phyloP scores from a whole-genome alignment of 2,888 invertebrate genomes.

The Nomada ferruginata region DNA sequence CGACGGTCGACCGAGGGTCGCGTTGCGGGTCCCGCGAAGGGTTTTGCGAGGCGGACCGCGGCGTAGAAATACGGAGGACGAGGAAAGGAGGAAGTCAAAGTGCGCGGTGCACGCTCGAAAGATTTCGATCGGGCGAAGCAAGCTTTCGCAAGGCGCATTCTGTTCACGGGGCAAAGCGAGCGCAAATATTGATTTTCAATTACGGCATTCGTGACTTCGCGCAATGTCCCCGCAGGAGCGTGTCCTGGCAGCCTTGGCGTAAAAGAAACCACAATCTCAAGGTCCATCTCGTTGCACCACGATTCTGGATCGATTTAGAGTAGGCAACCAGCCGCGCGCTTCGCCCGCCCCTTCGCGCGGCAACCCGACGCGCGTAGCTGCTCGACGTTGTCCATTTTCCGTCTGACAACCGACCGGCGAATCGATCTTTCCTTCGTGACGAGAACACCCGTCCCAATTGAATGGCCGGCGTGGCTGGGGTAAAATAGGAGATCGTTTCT shows the following conservation, averaged over 20 bases:
- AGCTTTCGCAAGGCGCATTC: constrained; percentile 41
- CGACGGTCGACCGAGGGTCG: neutral
- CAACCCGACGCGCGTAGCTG: neutral
- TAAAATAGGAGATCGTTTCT: neutral
- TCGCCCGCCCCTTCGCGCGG: constrained; percentile 12
- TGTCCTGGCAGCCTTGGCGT: constrained; percentile 77
- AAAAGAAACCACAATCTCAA: constrained; percentile 79
- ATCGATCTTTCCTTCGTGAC: constrained; percentile 1
- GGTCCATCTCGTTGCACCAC: constrained; percentile 77
- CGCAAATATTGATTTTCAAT: constrained; percentile 83
- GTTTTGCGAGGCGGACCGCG: neutral
- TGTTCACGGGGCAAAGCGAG: constrained; percentile 71
- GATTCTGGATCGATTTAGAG: constrained; percentile 59
- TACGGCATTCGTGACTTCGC: constrained; percentile 82
- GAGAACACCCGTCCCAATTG: neutral
- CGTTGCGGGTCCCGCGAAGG: neutral
- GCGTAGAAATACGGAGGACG: neutral
- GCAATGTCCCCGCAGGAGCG: constrained; percentile 78
- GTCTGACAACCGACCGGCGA: neutral
- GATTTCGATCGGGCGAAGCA: constrained; percentile 72
- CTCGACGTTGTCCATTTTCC: neutral
- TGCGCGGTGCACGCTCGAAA: constrained; percentile 56
- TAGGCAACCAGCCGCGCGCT: constrained; percentile 28
- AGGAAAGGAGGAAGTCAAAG: neutral
- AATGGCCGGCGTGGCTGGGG: neutral